A percentile compares a stretch with the other conserved stretches of the same genome.
These are phyloP conservation scores for Trichomalopsis sarcophagae DNA, from an alignment of 1,140 invertebrate species.

Conservation along the genomic window DNA sequence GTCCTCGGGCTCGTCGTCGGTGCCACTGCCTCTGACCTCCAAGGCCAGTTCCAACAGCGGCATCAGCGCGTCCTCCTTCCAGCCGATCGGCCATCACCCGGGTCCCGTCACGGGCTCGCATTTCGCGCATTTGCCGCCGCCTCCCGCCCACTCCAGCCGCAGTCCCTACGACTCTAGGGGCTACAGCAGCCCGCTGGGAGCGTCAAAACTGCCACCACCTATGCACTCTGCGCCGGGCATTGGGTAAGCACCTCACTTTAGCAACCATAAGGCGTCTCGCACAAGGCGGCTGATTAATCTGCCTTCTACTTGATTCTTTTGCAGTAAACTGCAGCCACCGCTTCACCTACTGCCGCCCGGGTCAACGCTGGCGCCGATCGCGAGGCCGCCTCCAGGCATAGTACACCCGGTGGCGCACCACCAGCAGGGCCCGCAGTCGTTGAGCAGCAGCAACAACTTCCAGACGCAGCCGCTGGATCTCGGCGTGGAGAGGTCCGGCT, in stretches of 20 bases:
- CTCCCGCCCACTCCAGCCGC: slow-evolving; percentile 76
- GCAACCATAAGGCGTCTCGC: too few relatives aligned
- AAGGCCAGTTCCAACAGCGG: slow-evolving; percentile 76
- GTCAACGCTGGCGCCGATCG: slow-evolving; percentile 67
- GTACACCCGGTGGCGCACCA: slow-evolving; percentile 70
- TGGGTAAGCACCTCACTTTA: slow-evolving; percentile 20
- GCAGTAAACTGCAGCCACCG: slow-evolving; percentile 35
- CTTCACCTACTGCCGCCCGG: slow-evolving; percentile 66
- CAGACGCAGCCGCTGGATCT: slow-evolving; percentile 86
- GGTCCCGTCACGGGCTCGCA: neutral
- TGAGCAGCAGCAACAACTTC: slow-evolving; percentile 63
- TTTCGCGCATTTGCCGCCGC: slow-evolving; percentile 70
- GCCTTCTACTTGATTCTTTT: neutral
- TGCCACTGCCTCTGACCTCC: slow-evolving; percentile 79
- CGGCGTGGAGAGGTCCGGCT: slow-evolving; percentile 77
- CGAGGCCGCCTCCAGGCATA: slow-evolving; percentile 64
- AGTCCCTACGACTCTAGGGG: slow-evolving; percentile 74
- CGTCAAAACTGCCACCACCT: slow-evolving; percentile 74
- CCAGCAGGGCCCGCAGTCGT: slow-evolving; percentile 64
- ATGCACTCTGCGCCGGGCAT: slow-evolving; percentile 38
- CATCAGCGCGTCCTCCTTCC: slow-evolving; percentile 76
- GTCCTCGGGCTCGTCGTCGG: slow-evolving; percentile 41
- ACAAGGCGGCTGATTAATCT: neutral
- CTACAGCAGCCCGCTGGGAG: slow-evolving; percentile 73
- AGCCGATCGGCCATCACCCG: slow-evolving; percentile 77